Evolutionary conservation across 2,113 vertebrate genomes (phyloP), one percentile per base, ranked within the genome.

Genomic region (Pluvialis apricaria): DNA sequence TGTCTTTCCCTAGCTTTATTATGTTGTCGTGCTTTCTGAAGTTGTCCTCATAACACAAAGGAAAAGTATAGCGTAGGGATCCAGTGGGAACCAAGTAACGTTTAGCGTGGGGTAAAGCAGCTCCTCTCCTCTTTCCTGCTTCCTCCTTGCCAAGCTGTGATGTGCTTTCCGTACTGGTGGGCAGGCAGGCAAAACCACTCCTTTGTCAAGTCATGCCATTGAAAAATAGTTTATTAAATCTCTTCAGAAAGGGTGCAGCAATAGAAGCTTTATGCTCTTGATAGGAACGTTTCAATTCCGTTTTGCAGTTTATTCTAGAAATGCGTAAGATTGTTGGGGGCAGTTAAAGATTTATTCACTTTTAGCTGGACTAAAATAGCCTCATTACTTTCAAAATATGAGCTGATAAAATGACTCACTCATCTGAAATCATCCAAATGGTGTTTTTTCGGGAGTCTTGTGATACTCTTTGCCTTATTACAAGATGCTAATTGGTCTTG

Each of bases 1-100:
- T 98, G 97, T 97, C 97, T 97, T 87, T 96, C 97, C 70, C 34
- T 86, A 40, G 97, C 92, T 98, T 97, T 98, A 96, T 98, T 98
- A 95, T 97, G 86, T 96, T 98, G 97, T 97, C 86, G 47, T 82
- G 95, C 84, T 94, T 95, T 84, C 96, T 87, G 87, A 86, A 90
- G 96, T 96, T 82, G 47, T 96, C 95, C 95, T 97, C 68, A 22
- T 61, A 78, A 69, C 84, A 98, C 95, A 97, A 98, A 98, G 92
- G 97, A 87, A 94, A 96, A 96, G 87, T 77, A 80, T 82, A 97
- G 88, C 54, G 16, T 81, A 73, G 96, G 80, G 93, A 97, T 96
- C 86, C 86, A 80, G 64, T 89, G 81, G 85, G n/a, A 92, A 47
- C 83, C 44, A 91, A 94, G 94, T 91, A 97, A 81, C 52, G 24